Conservation (phyloP, 1,140 invertebrate genomes). For the Cydia splendana region DNA sequence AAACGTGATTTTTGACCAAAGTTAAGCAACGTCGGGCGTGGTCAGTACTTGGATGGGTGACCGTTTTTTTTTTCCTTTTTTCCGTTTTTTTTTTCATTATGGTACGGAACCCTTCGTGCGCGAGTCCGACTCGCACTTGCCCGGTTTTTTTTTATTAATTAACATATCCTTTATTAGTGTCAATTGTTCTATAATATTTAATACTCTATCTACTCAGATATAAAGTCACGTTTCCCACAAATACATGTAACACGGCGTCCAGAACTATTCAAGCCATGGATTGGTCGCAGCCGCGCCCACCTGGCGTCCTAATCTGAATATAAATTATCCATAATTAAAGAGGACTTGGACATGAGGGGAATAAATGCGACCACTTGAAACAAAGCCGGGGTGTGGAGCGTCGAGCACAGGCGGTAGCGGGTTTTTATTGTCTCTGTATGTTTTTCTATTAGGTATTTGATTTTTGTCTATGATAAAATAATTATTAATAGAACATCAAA, state of each 20-base stretch:
- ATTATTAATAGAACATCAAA: too few species aligned
- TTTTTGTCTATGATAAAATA: too few species aligned
- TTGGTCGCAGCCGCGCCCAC: conserved; percentile 47
- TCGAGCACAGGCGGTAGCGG: conserved; percentile 36
- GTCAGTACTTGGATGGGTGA: too few species aligned
- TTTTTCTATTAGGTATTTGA: too few species aligned
- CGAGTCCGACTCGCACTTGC: too few species aligned
- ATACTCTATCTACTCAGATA: not conserved
- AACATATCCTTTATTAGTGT: too few species aligned
- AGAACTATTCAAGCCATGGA: conserved; percentile 7
- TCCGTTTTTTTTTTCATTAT: too few species aligned
- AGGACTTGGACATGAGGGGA: conserved; percentile 72
- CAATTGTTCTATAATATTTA: not conserved
- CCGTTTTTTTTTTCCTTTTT: too few species aligned
- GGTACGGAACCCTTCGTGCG: too few species aligned
- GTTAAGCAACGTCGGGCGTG: too few species aligned
- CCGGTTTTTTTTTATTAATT: too few species aligned
- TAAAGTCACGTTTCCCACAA: not conserved
- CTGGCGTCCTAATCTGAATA: conserved; percentile 75
- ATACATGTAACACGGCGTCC: not conserved
- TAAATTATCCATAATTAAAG: conserved; percentile 79
- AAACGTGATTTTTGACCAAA: too few species aligned
- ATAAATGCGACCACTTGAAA: conserved; percentile 77
- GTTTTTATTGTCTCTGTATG: not conserved
- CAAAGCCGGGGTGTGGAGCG: conserved; percentile 52